Evolutionary conservation across 2,113 vertebrate genomes (phyloP).

Genomic region (Progne subis): DNA sequence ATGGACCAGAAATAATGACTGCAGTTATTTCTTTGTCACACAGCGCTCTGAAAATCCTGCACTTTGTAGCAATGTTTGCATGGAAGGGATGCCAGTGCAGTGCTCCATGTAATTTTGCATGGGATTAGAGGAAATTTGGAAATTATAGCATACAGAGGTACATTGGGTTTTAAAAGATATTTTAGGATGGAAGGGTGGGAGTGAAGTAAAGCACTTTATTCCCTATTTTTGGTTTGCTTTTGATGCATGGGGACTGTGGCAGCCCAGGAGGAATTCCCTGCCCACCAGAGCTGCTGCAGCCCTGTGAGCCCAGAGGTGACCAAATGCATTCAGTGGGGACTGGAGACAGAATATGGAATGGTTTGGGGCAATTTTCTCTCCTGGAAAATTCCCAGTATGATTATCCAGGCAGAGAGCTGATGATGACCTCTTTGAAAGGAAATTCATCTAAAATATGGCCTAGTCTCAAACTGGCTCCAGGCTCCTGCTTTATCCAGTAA

Average conservation of each 20-base stretch:
- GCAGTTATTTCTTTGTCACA: not conserved
- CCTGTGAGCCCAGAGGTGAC: not conserved
- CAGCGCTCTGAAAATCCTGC: not conserved
- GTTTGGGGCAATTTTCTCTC: slow-evolving; percentile 3
- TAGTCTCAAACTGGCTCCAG: not conserved
- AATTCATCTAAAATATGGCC: slow-evolving; percentile 21
- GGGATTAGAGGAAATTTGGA: slow-evolving; percentile 7
- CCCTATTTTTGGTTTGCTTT: not conserved
- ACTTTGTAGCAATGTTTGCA: not conserved
- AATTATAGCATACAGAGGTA: not conserved
- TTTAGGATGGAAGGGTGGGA: not conserved
- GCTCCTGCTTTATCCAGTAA: not conserved
- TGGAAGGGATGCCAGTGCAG: not conserved
- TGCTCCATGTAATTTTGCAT: slow-evolving; percentile 7
- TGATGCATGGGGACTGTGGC: rapidly evolving
- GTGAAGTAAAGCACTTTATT: not conserved
- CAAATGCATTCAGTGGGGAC: not conserved
- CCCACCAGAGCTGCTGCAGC: not conserved
- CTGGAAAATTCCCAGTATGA: slow-evolving; percentile 30
- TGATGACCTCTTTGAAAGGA: not conserved
- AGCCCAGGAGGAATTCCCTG: not conserved
- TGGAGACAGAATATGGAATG: not conserved
- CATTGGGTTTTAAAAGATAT: not conserved
- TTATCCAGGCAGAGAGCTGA: slow-evolving; percentile 28
- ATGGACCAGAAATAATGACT: not conserved